Evolutionary conservation across 2,888 invertebrate species (phyloP).

Genomic region (Eucera pruinosa): DNA sequence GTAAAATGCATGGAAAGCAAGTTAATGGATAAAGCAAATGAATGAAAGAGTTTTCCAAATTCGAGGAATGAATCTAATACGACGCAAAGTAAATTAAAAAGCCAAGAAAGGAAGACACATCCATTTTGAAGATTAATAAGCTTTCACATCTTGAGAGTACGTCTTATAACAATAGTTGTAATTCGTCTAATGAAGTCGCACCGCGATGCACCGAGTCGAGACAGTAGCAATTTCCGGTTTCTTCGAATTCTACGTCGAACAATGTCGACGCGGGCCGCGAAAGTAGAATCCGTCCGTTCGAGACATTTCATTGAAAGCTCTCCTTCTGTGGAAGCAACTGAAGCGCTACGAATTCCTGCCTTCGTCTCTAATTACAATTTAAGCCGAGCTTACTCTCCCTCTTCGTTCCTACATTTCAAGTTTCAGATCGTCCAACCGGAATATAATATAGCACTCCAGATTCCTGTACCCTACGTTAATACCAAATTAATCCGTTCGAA

Average conservation of each 20-base stretch:
- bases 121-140: not conserved
- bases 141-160: not conserved
- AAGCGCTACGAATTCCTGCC: conserved; percentile 33
- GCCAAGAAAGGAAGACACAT: not conserved
- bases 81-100: no score
- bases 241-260: conserved; percentile 7
- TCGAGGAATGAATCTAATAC: no score
- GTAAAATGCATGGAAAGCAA: no score
- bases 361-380: conserved; percentile 54
- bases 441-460: conserved; percentile 32
- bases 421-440: conserved; percentile 8
- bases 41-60: no score
- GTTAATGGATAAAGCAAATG: no score
- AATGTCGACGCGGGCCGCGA: conserved; percentile 5
- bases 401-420: conserved; percentile 12
- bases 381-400: conserved; percentile 41
- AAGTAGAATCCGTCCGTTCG: conserved; percentile 9
- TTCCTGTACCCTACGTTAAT: conserved; percentile 18
- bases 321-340: not conserved
- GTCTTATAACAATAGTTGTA: not conserved
- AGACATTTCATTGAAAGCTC: conserved; percentile 14
- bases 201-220: not conserved
- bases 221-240: conserved; percentile 20
- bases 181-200: conserved; percentile 25
- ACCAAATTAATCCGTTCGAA: conserved; percentile 25